A percentile compares a stretch with the other conserved stretches of the same genome.
Evolutionary conservation across 2,113 vertebrate genomes (phyloP).

Genomic region (Puffinus mauretanicus): DNA sequence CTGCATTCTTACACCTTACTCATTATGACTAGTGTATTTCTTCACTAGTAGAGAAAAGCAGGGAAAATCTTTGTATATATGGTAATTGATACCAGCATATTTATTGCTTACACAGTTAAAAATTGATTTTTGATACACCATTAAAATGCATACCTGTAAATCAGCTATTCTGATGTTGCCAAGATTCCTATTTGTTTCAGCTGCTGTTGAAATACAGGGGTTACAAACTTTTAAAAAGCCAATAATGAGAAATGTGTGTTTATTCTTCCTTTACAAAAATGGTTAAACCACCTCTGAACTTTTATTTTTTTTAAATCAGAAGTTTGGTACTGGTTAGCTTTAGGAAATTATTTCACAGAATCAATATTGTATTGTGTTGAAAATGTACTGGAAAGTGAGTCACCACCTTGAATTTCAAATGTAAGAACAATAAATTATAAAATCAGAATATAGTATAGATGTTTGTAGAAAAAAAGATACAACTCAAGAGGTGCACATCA

Average conservation of each 20-base stretch:
- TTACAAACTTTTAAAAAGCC: background rate
- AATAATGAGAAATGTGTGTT: background rate
- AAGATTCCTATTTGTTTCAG: background rate
- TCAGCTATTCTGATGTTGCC: background rate
- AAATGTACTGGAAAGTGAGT: background rate
- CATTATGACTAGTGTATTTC: background rate
- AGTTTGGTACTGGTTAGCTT: background rate
- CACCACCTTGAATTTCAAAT: background rate
- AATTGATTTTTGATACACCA: background rate
- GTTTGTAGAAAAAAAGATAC: too few species aligned
- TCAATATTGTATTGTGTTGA: background rate
- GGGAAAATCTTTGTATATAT: background rate
- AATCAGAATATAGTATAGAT: background rate
- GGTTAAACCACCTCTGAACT: background rate
- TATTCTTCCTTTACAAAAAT: background rate
- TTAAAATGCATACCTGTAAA: background rate
- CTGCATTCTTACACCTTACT: background rate
- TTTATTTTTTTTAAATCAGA: too few species aligned
- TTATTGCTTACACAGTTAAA: background rate
- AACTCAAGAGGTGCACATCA: background rate
- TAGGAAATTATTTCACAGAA: background rate
- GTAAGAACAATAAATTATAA: background rate
- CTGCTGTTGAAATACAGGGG: background rate
- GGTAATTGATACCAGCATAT: background rate
- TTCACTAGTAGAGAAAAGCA: background rate